Base-by-base conservation (phyloP, 2,888 invertebrate species). In the Acanthosoma haemorrhoidale region DNA sequence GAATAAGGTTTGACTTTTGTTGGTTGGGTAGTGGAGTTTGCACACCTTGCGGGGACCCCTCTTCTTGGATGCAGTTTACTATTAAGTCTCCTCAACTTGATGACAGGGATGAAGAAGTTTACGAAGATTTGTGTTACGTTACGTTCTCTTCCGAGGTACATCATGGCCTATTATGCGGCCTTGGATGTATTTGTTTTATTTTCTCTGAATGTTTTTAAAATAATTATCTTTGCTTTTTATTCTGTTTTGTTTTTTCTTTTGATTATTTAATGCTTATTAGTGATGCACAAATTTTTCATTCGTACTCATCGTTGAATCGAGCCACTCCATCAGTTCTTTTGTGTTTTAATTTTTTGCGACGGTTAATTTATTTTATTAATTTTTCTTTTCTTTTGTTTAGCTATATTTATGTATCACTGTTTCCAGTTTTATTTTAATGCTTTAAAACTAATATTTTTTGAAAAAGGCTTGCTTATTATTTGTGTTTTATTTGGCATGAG, bases 51-150 rank as follows among this genome's bases (percentile, higher is more conserved):
- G 68, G 67, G 58, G 85, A 85, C 75, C 84, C 83, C 58, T 84
- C 84, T 71, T 84, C 84, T 71, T 87, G 87, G 87, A 64, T 70
- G 34, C 85, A 86, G 80, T 87, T 87, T 81, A 87, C 86, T 73
- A 87, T 87, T 76, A 81, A 81, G 64, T 81, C 81, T 76, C 86
- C 87, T 73, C 84, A 81, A 77, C 83, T 83, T 60, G 86, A 86
- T 79, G 87, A 86, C 77, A 81, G 87, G 9, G 71, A 77, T 75
- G 91, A 91, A 77, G 90, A 91, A 80, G 88, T 92, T 78, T 93
- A 93, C 80, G 92, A 92, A 82, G 91, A 92, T 81, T 86, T 93
- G 76, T 92, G 92, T 84, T 92, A 91, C 81, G 90, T 92, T 79
- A 91, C 90, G 79, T 89, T 91, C 81, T 84, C 88, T 75, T 85